A percentile compares a stretch with the other conserved stretches of the same genome.
Evolutionary conservation across 2,113 vertebrate genomes (phyloP).

Genomic region (Pavo muticus): DNA sequence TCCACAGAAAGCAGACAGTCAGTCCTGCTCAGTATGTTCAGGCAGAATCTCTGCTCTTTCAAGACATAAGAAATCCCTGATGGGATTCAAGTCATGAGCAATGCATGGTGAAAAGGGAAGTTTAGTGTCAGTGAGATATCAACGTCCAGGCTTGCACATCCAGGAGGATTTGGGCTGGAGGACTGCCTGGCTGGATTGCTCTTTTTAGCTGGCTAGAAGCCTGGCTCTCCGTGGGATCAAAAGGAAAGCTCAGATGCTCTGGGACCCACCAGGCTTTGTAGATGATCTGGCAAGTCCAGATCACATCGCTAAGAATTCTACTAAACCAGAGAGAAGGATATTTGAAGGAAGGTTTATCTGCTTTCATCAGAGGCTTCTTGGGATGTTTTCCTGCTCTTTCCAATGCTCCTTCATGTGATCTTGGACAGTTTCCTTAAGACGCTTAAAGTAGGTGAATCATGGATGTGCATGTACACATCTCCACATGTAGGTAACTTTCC

Average conservation of each 20-base stretch:
- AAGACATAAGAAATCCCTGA: conserved; percentile 36
- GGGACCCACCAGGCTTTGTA: background rate
- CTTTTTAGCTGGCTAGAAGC: conserved; percentile 26
- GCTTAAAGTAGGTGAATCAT: background rate
- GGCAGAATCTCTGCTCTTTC: conserved; percentile 40
- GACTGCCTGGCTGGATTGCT: conserved; percentile 7
- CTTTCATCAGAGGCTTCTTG: background rate
- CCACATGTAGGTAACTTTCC: background rate
- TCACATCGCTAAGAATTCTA: background rate
- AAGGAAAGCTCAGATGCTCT: conserved; percentile 16
- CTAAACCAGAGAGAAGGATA: background rate
- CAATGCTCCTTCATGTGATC: background rate
- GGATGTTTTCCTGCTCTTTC: background rate
- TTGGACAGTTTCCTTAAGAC: background rate
- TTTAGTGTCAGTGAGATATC: conserved; percentile 37
- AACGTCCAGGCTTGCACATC: background rate
- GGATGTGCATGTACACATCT: background rate
- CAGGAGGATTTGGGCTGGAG: background rate
- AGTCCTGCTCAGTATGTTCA: conserved; percentile 49
- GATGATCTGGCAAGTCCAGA: conserved; percentile 33
- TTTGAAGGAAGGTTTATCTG: background rate
- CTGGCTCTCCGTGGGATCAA: background rate
- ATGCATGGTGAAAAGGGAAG: conserved; percentile 34
- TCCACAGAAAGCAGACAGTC: conserved; percentile 34
- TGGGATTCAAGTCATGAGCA: conserved; percentile 48